These are phyloP conservation scores for Dicranocentrus wangi DNA, from an alignment of 2,888 invertebrate species.

Conservation along the genomic window DNA sequence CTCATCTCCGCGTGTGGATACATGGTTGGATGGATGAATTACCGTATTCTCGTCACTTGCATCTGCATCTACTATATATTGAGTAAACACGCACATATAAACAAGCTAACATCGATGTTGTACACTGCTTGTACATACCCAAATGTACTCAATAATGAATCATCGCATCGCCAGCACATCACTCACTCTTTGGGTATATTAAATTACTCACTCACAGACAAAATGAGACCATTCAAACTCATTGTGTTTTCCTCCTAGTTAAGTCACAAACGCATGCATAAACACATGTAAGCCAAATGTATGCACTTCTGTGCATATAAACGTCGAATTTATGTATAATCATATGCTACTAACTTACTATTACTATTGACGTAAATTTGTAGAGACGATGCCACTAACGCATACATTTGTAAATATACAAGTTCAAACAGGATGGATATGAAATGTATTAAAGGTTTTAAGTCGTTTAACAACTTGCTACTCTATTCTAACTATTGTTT, in stretches of 20 bases:
- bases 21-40: slow-evolving; percentile 37
- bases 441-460: too few relatives aligned
- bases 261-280: slow-evolving; percentile 7
- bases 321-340: too few relatives aligned
- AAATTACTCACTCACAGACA: slow-evolving; percentile 21
- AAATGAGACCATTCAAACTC: slow-evolving; percentile 26
- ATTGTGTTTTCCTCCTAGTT: slow-evolving; percentile 17
- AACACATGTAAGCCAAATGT: not conserved
- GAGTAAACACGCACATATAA: not conserved
- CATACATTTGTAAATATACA: too few relatives aligned
- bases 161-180: not conserved
- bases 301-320: not conserved
- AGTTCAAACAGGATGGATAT: too few relatives aligned
- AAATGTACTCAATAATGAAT: not conserved
- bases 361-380: too few relatives aligned
- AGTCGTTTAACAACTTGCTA: too few relatives aligned
- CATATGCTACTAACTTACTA: too few relatives aligned
- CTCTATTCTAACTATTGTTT: too few relatives aligned
- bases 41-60: slow-evolving; percentile 18
- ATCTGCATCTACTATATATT: not conserved
- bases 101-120: too few relatives aligned
- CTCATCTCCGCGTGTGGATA: not conserved
- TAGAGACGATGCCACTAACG: too few relatives aligned
- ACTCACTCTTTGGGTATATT: slow-evolving; percentile 8
- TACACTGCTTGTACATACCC: too few relatives aligned